Conservation (phyloP, 2,113 vertebrate genomes). For the Lampris megalopsis region DNA sequence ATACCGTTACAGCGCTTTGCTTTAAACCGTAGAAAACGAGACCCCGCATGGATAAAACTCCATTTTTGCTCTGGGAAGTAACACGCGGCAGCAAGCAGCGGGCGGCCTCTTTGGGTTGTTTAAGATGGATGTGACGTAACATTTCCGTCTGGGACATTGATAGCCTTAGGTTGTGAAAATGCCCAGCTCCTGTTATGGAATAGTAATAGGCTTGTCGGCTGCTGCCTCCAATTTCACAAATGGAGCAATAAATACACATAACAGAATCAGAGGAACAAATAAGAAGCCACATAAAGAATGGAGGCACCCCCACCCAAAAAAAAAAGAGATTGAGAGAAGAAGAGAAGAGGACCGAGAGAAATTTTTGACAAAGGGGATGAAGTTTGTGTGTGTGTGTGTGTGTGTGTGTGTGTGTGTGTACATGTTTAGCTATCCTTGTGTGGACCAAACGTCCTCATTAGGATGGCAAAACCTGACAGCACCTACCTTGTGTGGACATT, state of each 20-base stretch:
- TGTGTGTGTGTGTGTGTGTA: neutral
- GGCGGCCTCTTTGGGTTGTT: constrained; percentile 21
- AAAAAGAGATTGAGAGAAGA: constrained; percentile 1
- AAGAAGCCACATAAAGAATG: constrained; percentile 65
- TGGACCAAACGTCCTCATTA: too few relatives aligned
- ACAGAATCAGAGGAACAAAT: constrained; percentile 75
- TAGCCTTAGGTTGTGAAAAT: constrained; percentile 71
- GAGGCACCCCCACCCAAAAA: constrained; percentile 62
- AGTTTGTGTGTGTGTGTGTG: constrained; percentile 41
- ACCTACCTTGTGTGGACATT: too few relatives aligned
- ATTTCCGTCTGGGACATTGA: constrained; percentile 66
- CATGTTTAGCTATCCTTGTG: too few relatives aligned
- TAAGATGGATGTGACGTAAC: constrained; percentile 68
- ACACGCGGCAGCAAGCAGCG: constrained; percentile 45
- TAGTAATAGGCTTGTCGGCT: constrained; percentile 75
- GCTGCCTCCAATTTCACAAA: constrained; percentile 79
- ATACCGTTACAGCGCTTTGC: neutral
- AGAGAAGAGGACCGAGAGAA: constrained; percentile 27
- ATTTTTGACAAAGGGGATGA: constrained; percentile 63
- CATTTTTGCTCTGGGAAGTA: constrained; percentile 36
- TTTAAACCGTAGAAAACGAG: neutral
- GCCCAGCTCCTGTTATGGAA: constrained; percentile 77
- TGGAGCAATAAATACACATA: constrained; percentile 79
- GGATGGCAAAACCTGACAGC: too few relatives aligned
- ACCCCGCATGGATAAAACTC: neutral